Percentiles rank a stretch among this genome's conserved stretches.
These are phyloP conservation scores for Hydriomena furcata DNA, from an alignment of 2,888 invertebrate genomes.

Conservation along the genomic window DNA sequence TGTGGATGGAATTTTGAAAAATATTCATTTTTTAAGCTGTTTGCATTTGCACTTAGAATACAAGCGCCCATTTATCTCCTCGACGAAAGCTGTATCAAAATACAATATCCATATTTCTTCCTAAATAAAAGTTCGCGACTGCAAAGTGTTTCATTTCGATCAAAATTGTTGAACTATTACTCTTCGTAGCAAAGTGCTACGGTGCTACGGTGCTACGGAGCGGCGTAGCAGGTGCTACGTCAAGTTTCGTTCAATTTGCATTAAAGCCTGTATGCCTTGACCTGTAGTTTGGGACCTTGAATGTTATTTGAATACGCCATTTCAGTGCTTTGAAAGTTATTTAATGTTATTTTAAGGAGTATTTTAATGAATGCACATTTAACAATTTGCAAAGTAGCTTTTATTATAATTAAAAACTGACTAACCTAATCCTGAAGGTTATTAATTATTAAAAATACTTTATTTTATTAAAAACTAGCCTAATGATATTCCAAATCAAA, in stretches of 20 bases:
- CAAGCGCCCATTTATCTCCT: no score
- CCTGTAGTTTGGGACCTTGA: conserved; percentile 21
- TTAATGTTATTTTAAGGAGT: not conserved
- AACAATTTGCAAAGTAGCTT: no score
- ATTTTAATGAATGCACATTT: not conserved
- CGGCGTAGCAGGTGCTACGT: conserved; percentile 37
- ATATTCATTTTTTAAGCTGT: no score
- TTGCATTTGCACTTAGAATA: no score
- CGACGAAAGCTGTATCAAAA: conserved; percentile 4
- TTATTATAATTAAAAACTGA: no score
- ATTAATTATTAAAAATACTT: no score
- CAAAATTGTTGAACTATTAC: conserved; percentile 26
- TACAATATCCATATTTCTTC: conserved; percentile 6
- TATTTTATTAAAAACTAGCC: no score
- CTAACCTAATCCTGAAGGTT: no score
- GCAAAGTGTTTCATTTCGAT: conserved; percentile 23
- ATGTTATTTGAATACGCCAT: conserved; percentile 12
- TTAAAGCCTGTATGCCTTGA: conserved; percentile 27
- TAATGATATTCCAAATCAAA: no score
- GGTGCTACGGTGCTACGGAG: conserved; percentile 33
- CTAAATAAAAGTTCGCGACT: conserved; percentile 9
- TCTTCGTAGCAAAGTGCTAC: conserved; percentile 28
- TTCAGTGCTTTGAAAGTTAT: conserved; percentile 2
- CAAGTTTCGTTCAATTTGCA: conserved; percentile 21
- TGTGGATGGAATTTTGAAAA: no score